Base-by-base conservation (phyloP, 2,888 invertebrate genomes). In the Odontocolon sp. region DNA sequence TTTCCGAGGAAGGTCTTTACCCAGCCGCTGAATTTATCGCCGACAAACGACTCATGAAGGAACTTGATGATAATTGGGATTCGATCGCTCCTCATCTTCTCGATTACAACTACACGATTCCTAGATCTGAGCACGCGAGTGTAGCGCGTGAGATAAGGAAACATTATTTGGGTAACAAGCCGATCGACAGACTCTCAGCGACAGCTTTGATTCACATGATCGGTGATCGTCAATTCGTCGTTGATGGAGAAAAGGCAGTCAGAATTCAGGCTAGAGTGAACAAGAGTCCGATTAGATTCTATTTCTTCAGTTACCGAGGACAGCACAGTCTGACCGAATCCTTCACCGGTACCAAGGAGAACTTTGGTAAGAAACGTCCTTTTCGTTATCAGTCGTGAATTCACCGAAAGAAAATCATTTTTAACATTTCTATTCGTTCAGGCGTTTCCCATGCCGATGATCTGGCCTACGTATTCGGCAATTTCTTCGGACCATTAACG, bases 1-100 rank as follows among this genome's bases (percentile, higher is more conserved):
- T 94, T 0, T 92, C 93, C 11, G 93, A 94, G 26, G 96, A 96
- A 87, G 95, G 95, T 52, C 90, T 95, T 8, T 95, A 94, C 82
- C 94, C 95, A 23, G 94, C 93, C 28, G 92, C 93, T 54, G 88
- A 87, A 57, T 82, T 91, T n/a, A 66, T 91, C 50, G 77, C 83
- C 45, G 90, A 91, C 6, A 89, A 91, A 0, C 87, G 89, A 3
- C 81, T 91, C 4, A 88, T 93, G 3, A 80, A 87, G 1, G 91
- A 93, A 16, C 83, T 94, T 45, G 92, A 93, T 66, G 83, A 90
- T 0, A 90, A 91, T 26, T 94, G 94, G 92, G 91, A 92, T 6
- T 90, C 92, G 33, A 87, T 94, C 21, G 93, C 93, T 0, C 93
- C 93, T 57, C 89, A 92, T 75, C 91, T 93, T 78, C 92, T 94